Conservation (phyloP, 1,140 invertebrate species). For the Trinorchestia longiramus region DNA sequence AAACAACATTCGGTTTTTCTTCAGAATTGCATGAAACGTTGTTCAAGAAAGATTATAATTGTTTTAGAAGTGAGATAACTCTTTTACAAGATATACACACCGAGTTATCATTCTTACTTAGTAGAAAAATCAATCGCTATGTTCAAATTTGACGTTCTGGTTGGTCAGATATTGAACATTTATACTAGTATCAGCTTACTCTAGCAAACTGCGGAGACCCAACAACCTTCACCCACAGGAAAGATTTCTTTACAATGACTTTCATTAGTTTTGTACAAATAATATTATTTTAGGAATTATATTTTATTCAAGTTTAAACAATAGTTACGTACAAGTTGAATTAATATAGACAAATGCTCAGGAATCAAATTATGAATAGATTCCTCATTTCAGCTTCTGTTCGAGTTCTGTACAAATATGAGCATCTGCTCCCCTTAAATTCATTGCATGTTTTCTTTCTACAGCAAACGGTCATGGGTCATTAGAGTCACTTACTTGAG, state of each 20-base stretch:
- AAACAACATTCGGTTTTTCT: neutral
- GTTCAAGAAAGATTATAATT: neutral
- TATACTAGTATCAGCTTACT: neutral
- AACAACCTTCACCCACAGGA: neutral
- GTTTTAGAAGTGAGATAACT: neutral
- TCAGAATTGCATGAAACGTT: neutral
- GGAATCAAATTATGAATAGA: neutral
- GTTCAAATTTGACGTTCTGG: neutral
- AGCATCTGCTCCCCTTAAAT: neutral
- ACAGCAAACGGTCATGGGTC: neutral
- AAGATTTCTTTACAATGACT: neutral
- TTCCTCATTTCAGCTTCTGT: neutral
- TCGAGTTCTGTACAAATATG: neutral
- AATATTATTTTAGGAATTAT: neutral
- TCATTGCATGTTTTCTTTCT: neutral
- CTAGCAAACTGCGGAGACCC: neutral
- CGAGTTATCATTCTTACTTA: neutral
- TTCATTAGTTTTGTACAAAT: neutral
- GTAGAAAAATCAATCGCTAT: neutral
- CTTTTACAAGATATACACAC: neutral
- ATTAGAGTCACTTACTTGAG: constrained; percentile 42
- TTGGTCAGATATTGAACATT: too few species aligned
- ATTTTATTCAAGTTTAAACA: neutral
- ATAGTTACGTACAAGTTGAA: neutral
- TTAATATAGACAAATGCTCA: neutral